Conservation (phyloP, 2,797 vertebrate species). For the Sebastiscus albofasciatus region DNA sequence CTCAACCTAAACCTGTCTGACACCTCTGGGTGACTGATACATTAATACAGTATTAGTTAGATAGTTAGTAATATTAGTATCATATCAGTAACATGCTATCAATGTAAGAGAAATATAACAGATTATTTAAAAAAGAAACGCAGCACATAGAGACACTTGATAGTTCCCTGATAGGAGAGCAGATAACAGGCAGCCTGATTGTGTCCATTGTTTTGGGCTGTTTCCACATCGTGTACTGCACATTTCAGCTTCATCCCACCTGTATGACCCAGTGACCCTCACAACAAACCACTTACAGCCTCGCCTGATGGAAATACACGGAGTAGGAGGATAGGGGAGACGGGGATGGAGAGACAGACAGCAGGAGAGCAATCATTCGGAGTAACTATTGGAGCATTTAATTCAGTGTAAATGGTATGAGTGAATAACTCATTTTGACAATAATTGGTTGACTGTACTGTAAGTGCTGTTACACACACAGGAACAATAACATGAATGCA, state of each 20-base stretch:
- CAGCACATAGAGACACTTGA: background rate
- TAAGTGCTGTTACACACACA: background rate
- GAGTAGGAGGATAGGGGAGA: background rate
- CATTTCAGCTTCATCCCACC: background rate
- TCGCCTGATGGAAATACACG: background rate
- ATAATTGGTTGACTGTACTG: background rate
- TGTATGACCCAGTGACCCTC: background rate
- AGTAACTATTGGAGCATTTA: background rate
- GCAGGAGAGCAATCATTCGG: background rate
- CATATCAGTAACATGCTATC: background rate
- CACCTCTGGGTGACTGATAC: background rate
- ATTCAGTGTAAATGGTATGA: background rate
- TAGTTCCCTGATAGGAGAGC: too few relatives aligned
- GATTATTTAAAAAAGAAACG: background rate
- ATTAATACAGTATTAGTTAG: background rate
- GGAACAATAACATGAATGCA: background rate
- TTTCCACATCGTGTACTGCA: background rate
- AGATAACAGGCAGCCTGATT: background rate
- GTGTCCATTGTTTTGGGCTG: background rate
- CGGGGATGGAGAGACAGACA: background rate
- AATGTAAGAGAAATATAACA: background rate
- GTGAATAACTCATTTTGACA: constrained; percentile 1
- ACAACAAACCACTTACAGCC: background rate
- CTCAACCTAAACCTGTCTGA: background rate
- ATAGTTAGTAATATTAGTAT: background rate